Percentiles rank a stretch among this genome's conserved stretches.
Conservation (phyloP, 2,113 vertebrate species). For the Dunckerocampus dactyliophorus region DNA sequence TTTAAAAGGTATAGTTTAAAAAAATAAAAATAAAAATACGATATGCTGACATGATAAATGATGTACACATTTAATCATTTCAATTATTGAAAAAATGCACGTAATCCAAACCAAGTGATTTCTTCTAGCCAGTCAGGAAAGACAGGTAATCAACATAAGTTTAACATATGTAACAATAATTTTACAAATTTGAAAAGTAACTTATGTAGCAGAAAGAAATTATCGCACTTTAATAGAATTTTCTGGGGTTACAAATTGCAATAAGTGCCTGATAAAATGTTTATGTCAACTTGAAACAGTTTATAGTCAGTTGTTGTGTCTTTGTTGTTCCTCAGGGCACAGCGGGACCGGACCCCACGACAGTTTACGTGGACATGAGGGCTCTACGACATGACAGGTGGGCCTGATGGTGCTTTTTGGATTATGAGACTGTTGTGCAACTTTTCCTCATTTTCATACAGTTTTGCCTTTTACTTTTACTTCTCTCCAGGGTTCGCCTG, state of each 20-base stretch:
- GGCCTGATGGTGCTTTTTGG: neutral
- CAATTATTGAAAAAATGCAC: too few relatives aligned
- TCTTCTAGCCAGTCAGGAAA: too few relatives aligned
- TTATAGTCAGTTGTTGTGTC: conserved; percentile 3
- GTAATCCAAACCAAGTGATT: too few relatives aligned
- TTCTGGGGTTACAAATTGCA: too few relatives aligned
- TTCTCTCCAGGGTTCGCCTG: conserved; percentile 80
- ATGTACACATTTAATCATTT: too few relatives aligned
- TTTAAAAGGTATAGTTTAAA: too few relatives aligned
- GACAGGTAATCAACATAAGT: neutral
- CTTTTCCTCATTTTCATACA: neutral
- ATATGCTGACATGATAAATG: too few relatives aligned
- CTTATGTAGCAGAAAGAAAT: too few relatives aligned
- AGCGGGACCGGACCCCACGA: conserved; percentile 93
- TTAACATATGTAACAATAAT: neutral
- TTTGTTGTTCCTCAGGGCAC: conserved; percentile 79
- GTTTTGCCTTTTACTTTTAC: neutral
- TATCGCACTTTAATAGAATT: too few relatives aligned
- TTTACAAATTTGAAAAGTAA: too few relatives aligned
- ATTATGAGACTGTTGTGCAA: neutral
- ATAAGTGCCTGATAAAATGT: too few relatives aligned
- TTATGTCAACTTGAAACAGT: neutral
- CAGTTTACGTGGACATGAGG: conserved; percentile 94
- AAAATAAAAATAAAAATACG: too few relatives aligned
- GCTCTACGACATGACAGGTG: conserved; percentile 92